Evolutionary conservation across 2,888 invertebrate genomes (phyloP).

Genomic region (Oxycera nigricornis): DNA sequence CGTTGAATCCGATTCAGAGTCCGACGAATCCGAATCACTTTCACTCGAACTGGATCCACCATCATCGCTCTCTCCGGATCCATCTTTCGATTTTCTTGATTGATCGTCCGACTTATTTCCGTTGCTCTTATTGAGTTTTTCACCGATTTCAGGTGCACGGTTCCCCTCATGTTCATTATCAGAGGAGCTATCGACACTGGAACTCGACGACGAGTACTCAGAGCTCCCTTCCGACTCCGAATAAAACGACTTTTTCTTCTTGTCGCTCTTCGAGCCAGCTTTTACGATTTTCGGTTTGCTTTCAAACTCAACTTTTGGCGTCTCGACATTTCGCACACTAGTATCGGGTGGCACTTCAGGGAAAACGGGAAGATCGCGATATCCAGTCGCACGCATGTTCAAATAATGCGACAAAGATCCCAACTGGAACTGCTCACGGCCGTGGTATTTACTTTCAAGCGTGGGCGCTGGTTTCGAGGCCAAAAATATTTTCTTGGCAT

Average conservation of each 20-base stretch:
- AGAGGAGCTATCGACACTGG: constrained; percentile 53
- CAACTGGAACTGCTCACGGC: constrained; percentile 86
- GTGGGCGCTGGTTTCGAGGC: constrained; percentile 94
- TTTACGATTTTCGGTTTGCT: constrained; percentile 1
- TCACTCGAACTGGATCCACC: constrained; percentile 51
- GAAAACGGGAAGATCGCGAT: constrained; percentile 86
- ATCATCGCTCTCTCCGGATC: constrained; percentile 46
- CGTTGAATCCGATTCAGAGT: constrained; percentile 50
- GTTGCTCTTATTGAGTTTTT: constrained; percentile 49
- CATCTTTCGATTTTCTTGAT: constrained; percentile 49
- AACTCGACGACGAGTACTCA: constrained; percentile 53
- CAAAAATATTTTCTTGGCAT: constrained; percentile 85
- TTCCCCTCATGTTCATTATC: constrained; percentile 49
- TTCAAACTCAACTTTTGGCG: constrained; percentile 53
- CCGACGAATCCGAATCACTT: constrained; percentile 16
- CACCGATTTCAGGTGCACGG: constrained; percentile 50
- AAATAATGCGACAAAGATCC: constrained; percentile 96
- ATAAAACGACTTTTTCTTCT: constrained; percentile 72
- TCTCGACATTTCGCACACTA: constrained; percentile 76
- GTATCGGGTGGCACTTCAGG: constrained; percentile 80
- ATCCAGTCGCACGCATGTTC: constrained; percentile 84
- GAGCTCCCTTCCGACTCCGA: constrained; percentile 60
- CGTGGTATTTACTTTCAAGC: constrained; percentile 83
- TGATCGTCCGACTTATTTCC: constrained; percentile 49
- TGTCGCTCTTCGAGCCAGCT: constrained; percentile 52